These are phyloP conservation scores for Bembecia ichneumoniformis DNA, from an alignment of 2,888 invertebrate species.

Conservation along the genomic window DNA sequence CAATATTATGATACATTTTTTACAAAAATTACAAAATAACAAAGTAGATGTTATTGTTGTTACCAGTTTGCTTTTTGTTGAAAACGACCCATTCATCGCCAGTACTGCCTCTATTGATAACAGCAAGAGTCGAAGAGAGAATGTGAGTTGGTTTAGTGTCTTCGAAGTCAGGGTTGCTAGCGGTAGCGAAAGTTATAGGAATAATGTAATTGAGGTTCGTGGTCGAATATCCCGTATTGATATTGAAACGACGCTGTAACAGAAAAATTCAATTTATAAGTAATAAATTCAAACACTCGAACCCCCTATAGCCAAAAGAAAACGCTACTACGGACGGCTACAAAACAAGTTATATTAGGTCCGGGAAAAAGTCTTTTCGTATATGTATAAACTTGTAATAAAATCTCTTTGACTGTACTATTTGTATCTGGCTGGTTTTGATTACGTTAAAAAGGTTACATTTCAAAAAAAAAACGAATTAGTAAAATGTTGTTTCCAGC, in stretches of 20 bases:
- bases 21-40: no score
- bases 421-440: no score
- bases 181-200: slow-evolving; percentile 51
- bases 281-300: background rate
- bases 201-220: slow-evolving; percentile 39
- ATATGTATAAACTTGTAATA: no score
- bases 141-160: slow-evolving; percentile 57
- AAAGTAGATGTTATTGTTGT: slow-evolving; percentile 3
- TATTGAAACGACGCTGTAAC: slow-evolving; percentile 64
- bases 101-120: slow-evolving; percentile 33
- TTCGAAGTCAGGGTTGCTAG: slow-evolving; percentile 46
- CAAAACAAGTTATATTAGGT: no score
- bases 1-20: no score
- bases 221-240: slow-evolving; percentile 41
- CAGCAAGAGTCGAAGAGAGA: slow-evolving; percentile 29
- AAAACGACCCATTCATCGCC: slow-evolving; percentile 73
- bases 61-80: slow-evolving; percentile 75
- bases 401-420: no score
- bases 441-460: no score
- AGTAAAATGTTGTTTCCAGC: no score
- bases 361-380: no score
- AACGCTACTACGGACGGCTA: no score
- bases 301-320: no score
- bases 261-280: slow-evolving; percentile 2
- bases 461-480: no score